Conservation (phyloP, 2,888 invertebrate species). For the Stegophylla sp. region DNA sequence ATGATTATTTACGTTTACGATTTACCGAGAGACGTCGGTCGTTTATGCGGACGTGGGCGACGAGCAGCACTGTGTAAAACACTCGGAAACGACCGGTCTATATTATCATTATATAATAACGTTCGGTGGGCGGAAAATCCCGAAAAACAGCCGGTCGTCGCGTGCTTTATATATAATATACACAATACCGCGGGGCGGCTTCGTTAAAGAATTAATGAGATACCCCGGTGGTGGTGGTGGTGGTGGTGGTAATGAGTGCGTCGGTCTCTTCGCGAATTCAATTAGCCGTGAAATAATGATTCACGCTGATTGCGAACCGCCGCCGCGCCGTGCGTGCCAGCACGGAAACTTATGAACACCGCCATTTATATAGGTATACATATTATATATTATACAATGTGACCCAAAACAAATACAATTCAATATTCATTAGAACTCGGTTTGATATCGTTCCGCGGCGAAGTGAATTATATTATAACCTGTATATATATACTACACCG, state of each 20-base stretch:
- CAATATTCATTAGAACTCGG: constrained; percentile 10
- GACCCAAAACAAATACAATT: constrained; percentile 4
- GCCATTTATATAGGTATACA: background rate
- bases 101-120: too few relatives aligned
- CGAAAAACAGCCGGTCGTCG: too few relatives aligned
- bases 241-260: too few relatives aligned
- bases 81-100: too few relatives aligned
- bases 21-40: too few relatives aligned
- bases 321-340: background rate
- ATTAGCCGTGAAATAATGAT: constrained; percentile 23
- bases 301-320: background rate
- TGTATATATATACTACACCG: background rate
- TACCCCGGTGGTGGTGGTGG: too few relatives aligned
- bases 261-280: background rate
- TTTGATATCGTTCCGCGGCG: background rate
- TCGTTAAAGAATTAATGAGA: constrained; percentile 9
- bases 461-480: constrained; percentile 21
- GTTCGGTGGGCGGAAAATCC: too few relatives aligned
- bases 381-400: background rate
- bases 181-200: background rate
- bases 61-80: too few relatives aligned
- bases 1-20: too few relatives aligned
- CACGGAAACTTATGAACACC: background rate
- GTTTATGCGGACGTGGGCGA: too few relatives aligned
- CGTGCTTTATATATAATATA: background rate